Base-by-base conservation (phyloP, 2,113 vertebrate species). In the Beaufortia kweichowensis region DNA sequence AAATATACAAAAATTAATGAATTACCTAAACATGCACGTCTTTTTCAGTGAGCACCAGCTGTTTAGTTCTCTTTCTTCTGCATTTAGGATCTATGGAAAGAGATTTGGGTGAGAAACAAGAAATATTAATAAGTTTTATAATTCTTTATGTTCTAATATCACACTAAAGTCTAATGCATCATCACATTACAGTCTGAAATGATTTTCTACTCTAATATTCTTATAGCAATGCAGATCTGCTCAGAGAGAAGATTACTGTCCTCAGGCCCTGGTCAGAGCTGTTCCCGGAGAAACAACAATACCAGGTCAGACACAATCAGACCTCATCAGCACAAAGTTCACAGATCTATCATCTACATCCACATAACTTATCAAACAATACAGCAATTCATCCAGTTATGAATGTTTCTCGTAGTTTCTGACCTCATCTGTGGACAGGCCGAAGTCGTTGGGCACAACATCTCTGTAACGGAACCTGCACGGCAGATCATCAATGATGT, bases 11-110 rank as follows among this genome's bases (percentile, higher is more conserved):
- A 35, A 19, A 1, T 0, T 5, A 19, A 7, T 0, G 26, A n/a
- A 4, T 0, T 1, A 96, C 95, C 95, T 94, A 88, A 92, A 96
- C 94, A 96, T 96, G 91, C 95, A 97, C 6, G 94, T 94, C 87
- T 95, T 97, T 88, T 88, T 94, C 81, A 97, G 87, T 9, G 95
- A 95, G 65, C 92, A 94, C 95, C 95, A 97, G 2, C 86, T 87
- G 84, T 97, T 97, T 83, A 97, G 88, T 39, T 97, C 95, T 71
- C 91, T 93, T 81, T 97, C 95, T 0, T 95, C 87, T 0, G 95
- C 93, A 0, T 63, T 79, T 11, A 97, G 85, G 84, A 97, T 91
- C 95, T 97, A 81, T 2, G 2, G 19, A 78, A n/a, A 63, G 21
- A 46, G 2, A 53, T 53, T 53, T 2, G n/a, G n/a, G 19, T 53